These are phyloP conservation scores for Papilio polyxenes DNA, from an alignment of 1,140 invertebrate genomes.

Conservation along the genomic window DNA sequence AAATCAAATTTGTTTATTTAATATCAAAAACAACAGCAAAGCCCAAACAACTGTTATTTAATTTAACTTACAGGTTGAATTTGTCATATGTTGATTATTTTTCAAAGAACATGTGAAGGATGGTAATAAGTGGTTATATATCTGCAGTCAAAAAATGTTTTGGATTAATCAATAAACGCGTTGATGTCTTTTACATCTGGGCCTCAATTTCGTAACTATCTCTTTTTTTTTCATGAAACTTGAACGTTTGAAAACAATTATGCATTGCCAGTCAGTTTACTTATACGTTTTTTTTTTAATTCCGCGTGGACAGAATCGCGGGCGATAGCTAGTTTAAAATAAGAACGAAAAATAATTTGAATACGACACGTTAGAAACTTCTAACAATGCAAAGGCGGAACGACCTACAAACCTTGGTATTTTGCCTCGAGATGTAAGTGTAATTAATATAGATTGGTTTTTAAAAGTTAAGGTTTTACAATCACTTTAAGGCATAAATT, in stretches of 20 bases:
- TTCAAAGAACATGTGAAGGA: no score
- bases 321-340: background rate
- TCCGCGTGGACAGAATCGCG: no score
- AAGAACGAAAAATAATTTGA: background rate
- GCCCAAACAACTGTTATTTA: no score
- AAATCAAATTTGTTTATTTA: background rate
- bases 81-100: no score
- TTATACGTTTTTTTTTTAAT: background rate
- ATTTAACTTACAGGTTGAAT: no score
- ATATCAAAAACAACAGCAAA: no score
- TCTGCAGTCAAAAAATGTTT: background rate
- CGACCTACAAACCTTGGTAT: slow-evolving; percentile 17
- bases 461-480: background rate
- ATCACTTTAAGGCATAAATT: background rate
- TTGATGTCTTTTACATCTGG: background rate
- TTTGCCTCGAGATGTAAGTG: background rate
- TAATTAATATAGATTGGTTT: background rate
- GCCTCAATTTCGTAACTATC: background rate
- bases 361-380: slow-evolving; percentile 11
- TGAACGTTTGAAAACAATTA: background rate
- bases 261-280: background rate
- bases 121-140: no score
- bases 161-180: background rate
- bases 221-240: background rate
- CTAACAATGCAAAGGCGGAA: slow-evolving; percentile 22